Evolutionary conservation across 2,888 invertebrate genomes (phyloP).

Genomic region (Orchestes rusci): DNA sequence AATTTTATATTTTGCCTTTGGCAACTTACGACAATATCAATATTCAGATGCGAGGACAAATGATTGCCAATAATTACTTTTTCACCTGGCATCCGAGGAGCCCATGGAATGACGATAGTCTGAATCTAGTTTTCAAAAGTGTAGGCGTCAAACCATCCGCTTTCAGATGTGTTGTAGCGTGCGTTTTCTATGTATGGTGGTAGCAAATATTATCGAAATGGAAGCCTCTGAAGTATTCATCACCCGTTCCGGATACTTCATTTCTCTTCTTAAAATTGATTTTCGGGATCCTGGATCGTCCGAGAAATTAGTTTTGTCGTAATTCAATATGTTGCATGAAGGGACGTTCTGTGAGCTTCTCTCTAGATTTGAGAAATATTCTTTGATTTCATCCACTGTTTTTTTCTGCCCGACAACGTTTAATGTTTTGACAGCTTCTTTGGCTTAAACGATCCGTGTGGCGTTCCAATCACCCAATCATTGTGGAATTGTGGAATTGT

Average conservation of each 20-base stretch:
- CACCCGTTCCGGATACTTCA: conserved; percentile 13
- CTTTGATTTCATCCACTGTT: conserved; percentile 14
- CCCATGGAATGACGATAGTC: conserved; percentile 29
- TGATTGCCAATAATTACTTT: conserved; percentile 33
- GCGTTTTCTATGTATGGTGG: too few relatives aligned
- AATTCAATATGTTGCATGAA: conserved; percentile 27
- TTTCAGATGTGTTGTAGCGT: conserved; percentile 32
- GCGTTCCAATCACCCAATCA: too few relatives aligned
- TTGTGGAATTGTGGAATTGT: too few relatives aligned
- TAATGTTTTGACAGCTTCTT: conserved; percentile 22
- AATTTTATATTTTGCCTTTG: conserved; percentile 12
- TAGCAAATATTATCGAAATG: conserved; percentile 24
- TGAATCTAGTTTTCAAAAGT: conserved; percentile 27
- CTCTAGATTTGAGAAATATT: conserved; percentile 20
- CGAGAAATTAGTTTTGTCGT: conserved; percentile 28
- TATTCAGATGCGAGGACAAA: conserved; percentile 21
- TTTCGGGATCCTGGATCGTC: conserved; percentile 6
- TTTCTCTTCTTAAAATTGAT: conserved; percentile 12
- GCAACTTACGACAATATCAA: conserved; percentile 6
- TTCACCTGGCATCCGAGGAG: conserved; percentile 22
- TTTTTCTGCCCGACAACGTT: conserved; percentile 19
- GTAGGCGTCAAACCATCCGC: conserved; percentile 29
- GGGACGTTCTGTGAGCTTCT: conserved; percentile 17
- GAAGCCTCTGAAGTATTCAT: conserved; percentile 14
- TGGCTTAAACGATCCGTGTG: conserved; percentile 1